Percentiles rank a stretch among this genome's conserved stretches.
These are phyloP conservation scores for Peromyscus attwateri DNA, from an alignment of 2,797 vertebrate species.

Conservation along the genomic window DNA sequence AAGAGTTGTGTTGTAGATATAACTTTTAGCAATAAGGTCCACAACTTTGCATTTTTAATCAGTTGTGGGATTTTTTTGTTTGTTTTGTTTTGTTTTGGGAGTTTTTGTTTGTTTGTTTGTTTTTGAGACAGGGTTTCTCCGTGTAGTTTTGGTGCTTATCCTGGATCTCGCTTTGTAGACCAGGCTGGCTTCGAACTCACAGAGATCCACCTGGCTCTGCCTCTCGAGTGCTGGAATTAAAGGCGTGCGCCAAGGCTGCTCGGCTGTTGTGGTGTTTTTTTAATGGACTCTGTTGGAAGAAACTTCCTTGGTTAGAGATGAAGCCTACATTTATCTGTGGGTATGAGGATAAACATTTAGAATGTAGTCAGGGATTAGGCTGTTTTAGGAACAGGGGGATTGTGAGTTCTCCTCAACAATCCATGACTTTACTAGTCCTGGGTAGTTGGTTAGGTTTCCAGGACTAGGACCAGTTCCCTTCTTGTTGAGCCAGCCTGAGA, in stretches of 20 bases:
- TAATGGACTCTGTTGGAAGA: not conserved
- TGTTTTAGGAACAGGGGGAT: not conserved
- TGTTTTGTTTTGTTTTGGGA: no score
- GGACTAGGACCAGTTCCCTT: no score
- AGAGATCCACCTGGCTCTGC: no score
- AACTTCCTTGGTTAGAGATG: no score
- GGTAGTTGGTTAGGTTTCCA: not conserved
- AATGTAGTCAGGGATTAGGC: not conserved
- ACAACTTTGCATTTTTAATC: not conserved
- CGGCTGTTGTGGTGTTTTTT: fast-evolving
- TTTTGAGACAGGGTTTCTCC: no score
- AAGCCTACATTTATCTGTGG: not conserved
- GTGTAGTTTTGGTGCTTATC: no score
- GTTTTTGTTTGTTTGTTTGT: no score
- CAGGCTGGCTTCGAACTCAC: no score
- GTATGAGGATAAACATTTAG: not conserved
- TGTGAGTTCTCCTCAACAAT: not conserved
- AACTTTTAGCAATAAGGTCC: not conserved
- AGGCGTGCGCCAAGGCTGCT: no score
- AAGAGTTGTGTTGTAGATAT: not conserved
- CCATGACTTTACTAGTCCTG: not conserved
- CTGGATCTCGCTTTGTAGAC: no score
- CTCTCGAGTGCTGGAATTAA: no score
- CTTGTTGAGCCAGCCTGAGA: not conserved
- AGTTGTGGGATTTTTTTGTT: not conserved